Percentiles rank a stretch among this genome's conserved stretches.
phyloP scores from a whole-genome alignment of 2,888 invertebrate genomes.

The Microctonus aethiopoides region DNA sequence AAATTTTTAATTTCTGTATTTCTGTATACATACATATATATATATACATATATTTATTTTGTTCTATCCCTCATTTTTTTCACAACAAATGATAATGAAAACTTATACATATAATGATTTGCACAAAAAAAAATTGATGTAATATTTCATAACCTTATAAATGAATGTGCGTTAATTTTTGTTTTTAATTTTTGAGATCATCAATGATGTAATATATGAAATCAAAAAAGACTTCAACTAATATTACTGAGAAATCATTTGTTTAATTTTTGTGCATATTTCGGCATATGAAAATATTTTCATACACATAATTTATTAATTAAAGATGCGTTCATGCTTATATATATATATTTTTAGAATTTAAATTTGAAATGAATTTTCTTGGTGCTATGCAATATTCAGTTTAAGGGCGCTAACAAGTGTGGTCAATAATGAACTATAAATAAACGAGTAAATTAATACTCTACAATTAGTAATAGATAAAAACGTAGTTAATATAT shows the following conservation, averaged over 20 bases:
- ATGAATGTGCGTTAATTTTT: constrained; percentile 10
- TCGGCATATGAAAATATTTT: neutral
- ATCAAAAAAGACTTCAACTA: constrained; percentile 7
- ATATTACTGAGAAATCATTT: constrained; percentile 14
- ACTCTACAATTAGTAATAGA: no score
- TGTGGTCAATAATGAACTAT: no score
- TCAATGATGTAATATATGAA: neutral
- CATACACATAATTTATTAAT: neutral
- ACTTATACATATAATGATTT: constrained; percentile 26
- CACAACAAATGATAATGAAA: constrained; percentile 31
- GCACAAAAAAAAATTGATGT: constrained; percentile 20
- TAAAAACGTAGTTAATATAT: no score
- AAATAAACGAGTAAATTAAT: no score
- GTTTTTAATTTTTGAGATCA: constrained; percentile 8
- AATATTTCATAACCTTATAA: constrained; percentile 17
- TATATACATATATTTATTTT: neutral
- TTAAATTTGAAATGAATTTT: no score
- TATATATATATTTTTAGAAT: no score
- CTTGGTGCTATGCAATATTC: no score
- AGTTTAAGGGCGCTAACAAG: no score
- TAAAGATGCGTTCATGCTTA: neutral
- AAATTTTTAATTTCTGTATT: constrained; percentile 43
- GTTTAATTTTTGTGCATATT: constrained; percentile 6
- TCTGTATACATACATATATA: constrained; percentile 28
- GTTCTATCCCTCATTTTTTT: constrained; percentile 27